Evolutionary conservation across 2,888 invertebrate species (phyloP), one percentile per base, ranked within the genome.

Genomic region (Biston stratarius): DNA sequence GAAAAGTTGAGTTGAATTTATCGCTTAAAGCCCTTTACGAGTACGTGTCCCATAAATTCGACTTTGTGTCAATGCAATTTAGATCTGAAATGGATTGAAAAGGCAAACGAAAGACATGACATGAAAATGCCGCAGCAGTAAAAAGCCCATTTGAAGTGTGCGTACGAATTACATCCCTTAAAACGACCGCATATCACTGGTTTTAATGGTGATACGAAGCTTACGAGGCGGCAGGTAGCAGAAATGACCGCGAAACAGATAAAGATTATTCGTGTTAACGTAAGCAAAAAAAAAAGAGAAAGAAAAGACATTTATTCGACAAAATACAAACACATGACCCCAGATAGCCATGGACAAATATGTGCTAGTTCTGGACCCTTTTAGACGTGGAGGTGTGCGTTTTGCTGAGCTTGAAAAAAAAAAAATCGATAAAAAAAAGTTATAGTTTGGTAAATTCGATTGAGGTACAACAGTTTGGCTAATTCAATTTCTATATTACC

Each of bases 51-150:
- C 14, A 51, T 67, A 63, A 60, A 56, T 34, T 55, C 44, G 34
- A 70, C 61, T 69, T 72, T 60, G 63, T 60, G 47, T 15, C 34
- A 38, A 51, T 60, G 63, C 38, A 15, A n/a, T 10, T 60, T 56
- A 60, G 58, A 59, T 14, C 15, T 38, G 14, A 63, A 67, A 64
- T 64, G 51, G 49, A 60, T 62, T 67, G 63, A 56, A 64, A 55
- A 49, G 55, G 64, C 38, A 34, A 52, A n/a, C 58, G 52, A 47
- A 47, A 51, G 40, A 64, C 64, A 53, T 63, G 44, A 53, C 73
- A 72, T 77, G 68, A 77, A 78, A 74, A 78, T 67, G 58, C 63
- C 71, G 69, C 73, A 79, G 69, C 73, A 79, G 74, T 79, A 81
- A 81, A 83, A 77, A 73, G 73, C 70, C 66, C 74, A 76, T 78